phyloP scores from a whole-genome alignment of 1,140 invertebrate genomes.

The Aphidius gifuensis region DNA sequence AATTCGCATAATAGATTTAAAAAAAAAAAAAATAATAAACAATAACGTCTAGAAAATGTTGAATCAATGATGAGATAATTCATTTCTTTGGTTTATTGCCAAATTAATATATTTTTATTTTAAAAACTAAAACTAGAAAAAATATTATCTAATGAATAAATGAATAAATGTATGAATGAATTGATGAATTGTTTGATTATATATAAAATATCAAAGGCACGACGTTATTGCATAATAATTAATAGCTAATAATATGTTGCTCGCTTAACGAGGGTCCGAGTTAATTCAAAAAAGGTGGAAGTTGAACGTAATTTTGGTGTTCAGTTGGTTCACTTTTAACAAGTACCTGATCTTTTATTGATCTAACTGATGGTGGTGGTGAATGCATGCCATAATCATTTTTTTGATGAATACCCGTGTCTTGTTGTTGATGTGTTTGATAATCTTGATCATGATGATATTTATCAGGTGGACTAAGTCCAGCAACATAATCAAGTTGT shows the following conservation, averaged over 20 bases:
- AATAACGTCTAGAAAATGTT: too few relatives aligned
- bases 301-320: conserved; percentile 64
- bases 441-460: conserved; percentile 61
- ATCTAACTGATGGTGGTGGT: conserved; percentile 38
- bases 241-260: conserved; percentile 9
- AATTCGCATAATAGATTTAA: too few relatives aligned
- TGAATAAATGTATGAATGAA: too few relatives aligned
- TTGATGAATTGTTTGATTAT: too few relatives aligned
- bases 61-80: too few relatives aligned
- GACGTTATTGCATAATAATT: conserved; percentile 9
- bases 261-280: conserved; percentile 44
- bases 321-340: conserved; percentile 63
- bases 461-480: conserved; percentile 53
- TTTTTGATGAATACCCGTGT: conserved; percentile 51
- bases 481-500: conserved; percentile 44
- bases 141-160: too few relatives aligned
- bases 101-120: too few relatives aligned
- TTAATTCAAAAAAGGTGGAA: conserved; percentile 77
- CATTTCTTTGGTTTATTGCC: too few relatives aligned
- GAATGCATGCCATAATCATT: conserved; percentile 57
- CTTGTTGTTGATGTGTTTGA: conserved; percentile 55
- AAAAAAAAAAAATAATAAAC: too few relatives aligned
- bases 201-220: conserved; percentile 28
- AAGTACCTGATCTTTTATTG: conserved; percentile 58
- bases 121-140: too few relatives aligned